A percentile compares a stretch with the other conserved stretches of the same genome.
Evolutionary conservation across 1,140 invertebrate species (phyloP).

Genomic region (Gonatopus flavifemur): DNA sequence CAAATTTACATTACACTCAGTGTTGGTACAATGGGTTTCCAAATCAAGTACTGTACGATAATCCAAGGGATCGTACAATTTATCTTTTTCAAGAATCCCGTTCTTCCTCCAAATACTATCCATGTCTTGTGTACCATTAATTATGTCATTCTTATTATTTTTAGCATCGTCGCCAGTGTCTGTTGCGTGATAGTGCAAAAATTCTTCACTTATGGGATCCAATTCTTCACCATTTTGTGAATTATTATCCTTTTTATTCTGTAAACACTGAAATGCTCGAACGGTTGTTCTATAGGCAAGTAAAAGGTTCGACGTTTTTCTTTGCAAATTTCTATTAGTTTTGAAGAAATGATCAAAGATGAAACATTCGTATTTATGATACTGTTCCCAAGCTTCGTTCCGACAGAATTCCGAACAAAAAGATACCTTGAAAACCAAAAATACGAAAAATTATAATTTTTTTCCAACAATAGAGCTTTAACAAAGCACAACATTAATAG

Average conservation of each 20-base stretch:
- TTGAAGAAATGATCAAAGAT: conserved; percentile 54
- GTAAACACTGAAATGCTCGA: conserved; percentile 31
- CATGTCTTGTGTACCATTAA: background rate
- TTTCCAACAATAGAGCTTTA: background rate
- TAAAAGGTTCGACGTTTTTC: conserved; percentile 49
- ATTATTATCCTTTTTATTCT: background rate
- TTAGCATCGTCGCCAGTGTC: conserved; percentile 26
- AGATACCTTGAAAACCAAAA: conserved; percentile 41
- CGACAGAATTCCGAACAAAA: conserved; percentile 60
- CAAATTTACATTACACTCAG: conserved; percentile 57
- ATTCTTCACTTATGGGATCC: conserved; percentile 37
- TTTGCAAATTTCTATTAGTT: conserved; percentile 28
- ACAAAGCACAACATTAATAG: background rate
- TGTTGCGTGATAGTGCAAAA: conserved; percentile 49
- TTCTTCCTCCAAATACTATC: background rate
- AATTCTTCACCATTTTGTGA: conserved; percentile 16
- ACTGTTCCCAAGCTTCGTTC: conserved; percentile 50
- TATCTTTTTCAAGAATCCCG: conserved; percentile 8
- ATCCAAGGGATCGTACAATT: conserved; percentile 43
- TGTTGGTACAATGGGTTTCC: conserved; percentile 54
- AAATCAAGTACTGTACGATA: conserved; percentile 48
- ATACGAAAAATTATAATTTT: too few relatives aligned
- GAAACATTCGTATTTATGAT: conserved; percentile 62
- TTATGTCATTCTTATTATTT: conserved; percentile 41
- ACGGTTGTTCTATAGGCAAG: conserved; percentile 60